Percentiles rank a stretch among this genome's conserved stretches.
phyloP scores from a whole-genome alignment of 2,888 invertebrate species.

The Drosophila niveifrons region DNA sequence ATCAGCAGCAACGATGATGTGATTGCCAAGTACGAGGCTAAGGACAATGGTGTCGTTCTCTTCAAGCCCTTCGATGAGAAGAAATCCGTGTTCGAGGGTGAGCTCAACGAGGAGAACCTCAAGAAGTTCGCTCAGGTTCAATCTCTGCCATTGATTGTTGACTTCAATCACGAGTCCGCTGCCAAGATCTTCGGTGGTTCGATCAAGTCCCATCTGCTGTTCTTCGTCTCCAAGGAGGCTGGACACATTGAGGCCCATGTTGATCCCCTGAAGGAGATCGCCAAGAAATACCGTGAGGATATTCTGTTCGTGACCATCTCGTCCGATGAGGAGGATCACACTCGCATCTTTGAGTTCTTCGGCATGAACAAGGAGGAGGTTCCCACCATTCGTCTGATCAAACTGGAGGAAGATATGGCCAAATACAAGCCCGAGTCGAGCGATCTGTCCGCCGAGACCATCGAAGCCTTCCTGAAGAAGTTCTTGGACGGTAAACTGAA shows the following conservation, averaged over 20 bases:
- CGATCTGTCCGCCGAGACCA: constrained; percentile 81
- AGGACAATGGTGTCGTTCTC: constrained; percentile 92
- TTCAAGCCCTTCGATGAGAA: constrained; percentile 98
- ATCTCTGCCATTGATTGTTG: constrained; percentile 95
- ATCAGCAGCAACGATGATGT: constrained; percentile 92
- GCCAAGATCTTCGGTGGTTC: constrained; percentile 99
- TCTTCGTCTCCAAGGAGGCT: constrained; percentile 96
- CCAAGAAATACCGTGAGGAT: constrained; percentile 95
- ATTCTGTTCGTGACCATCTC: constrained; percentile 98
- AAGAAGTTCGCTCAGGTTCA: constrained; percentile 94
- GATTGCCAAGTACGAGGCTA: constrained; percentile 91
- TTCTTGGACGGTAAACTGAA: constrained; percentile 97
- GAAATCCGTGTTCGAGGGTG: constrained; percentile 90
- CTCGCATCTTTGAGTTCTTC: constrained; percentile 99
- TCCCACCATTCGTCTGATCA: constrained; percentile 96
- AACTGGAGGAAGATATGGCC: constrained; percentile 98
- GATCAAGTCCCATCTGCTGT: constrained; percentile 97
- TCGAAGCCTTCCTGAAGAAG: constrained; percentile 92
- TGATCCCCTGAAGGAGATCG: constrained; percentile 92
- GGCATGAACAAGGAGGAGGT: constrained; percentile 98
- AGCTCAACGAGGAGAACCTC: constrained; percentile 88
- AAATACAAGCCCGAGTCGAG: constrained; percentile 95
- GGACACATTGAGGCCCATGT: constrained; percentile 93
- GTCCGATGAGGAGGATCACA: constrained; percentile 97
- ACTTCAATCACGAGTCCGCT: constrained; percentile 99